phyloP scores from a whole-genome alignment of 2,113 vertebrate genomes.

The Pandion haliaetus region DNA sequence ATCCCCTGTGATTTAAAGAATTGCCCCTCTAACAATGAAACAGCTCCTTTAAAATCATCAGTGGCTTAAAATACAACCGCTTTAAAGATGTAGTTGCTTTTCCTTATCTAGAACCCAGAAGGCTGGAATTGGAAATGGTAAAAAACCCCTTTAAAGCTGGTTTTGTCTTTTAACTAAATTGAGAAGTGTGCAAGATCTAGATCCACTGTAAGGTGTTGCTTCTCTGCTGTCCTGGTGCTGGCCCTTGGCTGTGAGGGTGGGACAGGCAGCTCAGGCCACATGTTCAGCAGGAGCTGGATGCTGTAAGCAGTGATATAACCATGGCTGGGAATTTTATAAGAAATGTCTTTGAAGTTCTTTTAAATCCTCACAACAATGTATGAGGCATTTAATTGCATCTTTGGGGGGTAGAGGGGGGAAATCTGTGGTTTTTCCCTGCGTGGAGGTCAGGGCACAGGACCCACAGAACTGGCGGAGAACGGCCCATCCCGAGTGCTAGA shows the following conservation, averaged over 20 bases:
- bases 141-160: not conserved
- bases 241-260: not conserved
- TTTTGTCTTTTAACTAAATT: not conserved
- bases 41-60: not conserved
- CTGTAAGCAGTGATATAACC: rapidly evolving
- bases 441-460: not conserved
- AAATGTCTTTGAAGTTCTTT: not conserved
- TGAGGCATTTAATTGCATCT: not conserved
- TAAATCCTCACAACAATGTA: not conserved
- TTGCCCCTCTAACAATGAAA: not conserved
- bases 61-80: not conserved
- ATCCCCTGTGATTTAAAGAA: not conserved
- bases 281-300: not conserved
- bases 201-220: not conserved
- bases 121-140: not conserved
- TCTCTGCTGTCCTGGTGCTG: not conserved
- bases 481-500: rapidly evolving
- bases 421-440: rapidly evolving
- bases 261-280: not conserved
- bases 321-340: not conserved
- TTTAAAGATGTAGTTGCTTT: not conserved
- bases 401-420: too few relatives aligned
- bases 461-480: not conserved
- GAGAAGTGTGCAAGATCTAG: not conserved
- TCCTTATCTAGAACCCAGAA: not conserved